These are phyloP conservation scores for Bufotes viridis DNA, from an alignment of 2,797 vertebrate species.

Conservation along the genomic window DNA sequence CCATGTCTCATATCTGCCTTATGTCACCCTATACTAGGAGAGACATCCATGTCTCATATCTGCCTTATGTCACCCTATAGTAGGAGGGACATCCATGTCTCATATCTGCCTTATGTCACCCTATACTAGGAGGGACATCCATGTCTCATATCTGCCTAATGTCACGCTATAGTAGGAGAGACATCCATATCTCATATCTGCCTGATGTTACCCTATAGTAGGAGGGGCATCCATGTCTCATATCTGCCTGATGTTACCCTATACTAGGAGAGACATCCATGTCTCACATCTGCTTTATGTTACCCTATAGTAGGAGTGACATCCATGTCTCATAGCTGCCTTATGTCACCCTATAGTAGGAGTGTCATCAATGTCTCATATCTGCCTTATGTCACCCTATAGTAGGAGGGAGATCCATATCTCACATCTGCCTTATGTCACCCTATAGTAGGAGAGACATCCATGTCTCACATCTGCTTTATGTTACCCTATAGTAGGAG, in stretches of 20 bases:
- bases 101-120: not conserved
- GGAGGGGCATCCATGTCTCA: not conserved
- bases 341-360: too few relatives aligned
- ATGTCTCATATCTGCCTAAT: not conserved
- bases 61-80: not conserved
- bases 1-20: not conserved
- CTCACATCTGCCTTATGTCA: not conserved
- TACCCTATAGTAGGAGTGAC: too few relatives aligned
- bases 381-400: not conserved
- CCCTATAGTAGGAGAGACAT: not conserved
- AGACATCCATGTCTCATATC: too few relatives aligned
- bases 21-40: not conserved
- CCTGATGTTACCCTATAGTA: conserved; percentile 1
- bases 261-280: too few relatives aligned
- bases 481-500: not conserved
- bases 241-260: not conserved
- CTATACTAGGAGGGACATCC: not conserved
- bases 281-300: too few relatives aligned
- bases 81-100: not conserved
- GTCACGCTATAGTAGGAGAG: not conserved
- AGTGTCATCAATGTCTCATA: not conserved
- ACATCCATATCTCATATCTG: not conserved
- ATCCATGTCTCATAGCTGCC: not conserved
- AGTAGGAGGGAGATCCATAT: not conserved
- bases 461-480: not conserved